phyloP scores from a whole-genome alignment of 2,888 invertebrate genomes.

The Herminia tarsipennalis region DNA sequence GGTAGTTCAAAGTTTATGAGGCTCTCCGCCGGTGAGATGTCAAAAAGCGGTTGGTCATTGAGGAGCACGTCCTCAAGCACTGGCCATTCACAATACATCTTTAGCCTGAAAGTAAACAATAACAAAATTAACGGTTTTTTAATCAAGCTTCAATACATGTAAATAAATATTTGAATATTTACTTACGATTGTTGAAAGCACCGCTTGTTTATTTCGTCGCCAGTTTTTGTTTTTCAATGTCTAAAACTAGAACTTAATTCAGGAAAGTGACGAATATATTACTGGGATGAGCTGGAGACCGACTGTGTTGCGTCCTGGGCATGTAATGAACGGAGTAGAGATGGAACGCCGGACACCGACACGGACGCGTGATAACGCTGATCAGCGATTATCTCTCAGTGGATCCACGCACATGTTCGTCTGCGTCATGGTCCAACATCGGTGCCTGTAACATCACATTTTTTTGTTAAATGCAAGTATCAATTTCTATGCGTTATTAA shows the following conservation, averaged over 20 bases:
- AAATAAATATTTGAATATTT: slow-evolving; percentile 15
- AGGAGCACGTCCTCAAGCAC: slow-evolving; percentile 69
- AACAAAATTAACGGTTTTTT: slow-evolving; percentile 3
- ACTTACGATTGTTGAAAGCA: slow-evolving; percentile 30
- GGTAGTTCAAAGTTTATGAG: slow-evolving; percentile 80
- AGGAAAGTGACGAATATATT: slow-evolving; percentile 23
- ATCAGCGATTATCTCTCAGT: slow-evolving; percentile 78
- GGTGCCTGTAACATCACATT: slow-evolving; percentile 36
- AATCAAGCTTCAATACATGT: too few species aligned
- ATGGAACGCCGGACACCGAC: slow-evolving; percentile 67
- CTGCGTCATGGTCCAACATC: slow-evolving; percentile 28
- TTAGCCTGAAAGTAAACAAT: slow-evolving; percentile 56
- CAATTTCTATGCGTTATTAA: slow-evolving; percentile 9
- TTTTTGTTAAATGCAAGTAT: slow-evolving; percentile 26
- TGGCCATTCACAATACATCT: slow-evolving; percentile 70
- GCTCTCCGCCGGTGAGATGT: slow-evolving; percentile 77
- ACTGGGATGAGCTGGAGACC: slow-evolving; percentile 56
- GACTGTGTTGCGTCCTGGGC: slow-evolving; percentile 64
- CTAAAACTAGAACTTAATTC: slow-evolving; percentile 4
- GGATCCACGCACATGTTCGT: slow-evolving; percentile 59
- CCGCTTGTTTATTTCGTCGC: slow-evolving; percentile 11
- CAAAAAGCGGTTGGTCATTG: slow-evolving; percentile 72
- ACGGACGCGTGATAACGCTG: slow-evolving; percentile 77
- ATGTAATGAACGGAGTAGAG: slow-evolving; percentile 62
- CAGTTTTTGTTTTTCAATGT: slow-evolving; percentile 24